These are phyloP conservation scores for Hylaea fasciaria DNA, from an alignment of 2,888 invertebrate genomes.

Conservation along the genomic window DNA sequence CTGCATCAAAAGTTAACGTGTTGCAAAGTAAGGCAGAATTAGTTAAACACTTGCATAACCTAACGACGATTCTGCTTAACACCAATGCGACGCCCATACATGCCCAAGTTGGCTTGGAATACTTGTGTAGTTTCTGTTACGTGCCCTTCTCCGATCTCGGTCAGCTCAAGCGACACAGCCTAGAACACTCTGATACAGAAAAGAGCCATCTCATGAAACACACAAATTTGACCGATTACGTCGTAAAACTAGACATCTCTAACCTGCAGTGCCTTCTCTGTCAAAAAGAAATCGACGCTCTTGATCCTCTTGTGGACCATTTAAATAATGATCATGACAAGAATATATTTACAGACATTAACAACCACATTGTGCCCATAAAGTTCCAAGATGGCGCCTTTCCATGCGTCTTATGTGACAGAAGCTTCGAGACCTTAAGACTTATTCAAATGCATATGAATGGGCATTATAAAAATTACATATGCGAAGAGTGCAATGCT, in stretches of 20 bases:
- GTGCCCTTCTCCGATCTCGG: slow-evolving; percentile 68
- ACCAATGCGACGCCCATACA: slow-evolving; percentile 76
- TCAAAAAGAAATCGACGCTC: not conserved
- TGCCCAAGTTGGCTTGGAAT: slow-evolving; percentile 73
- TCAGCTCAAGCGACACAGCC: slow-evolving; percentile 9
- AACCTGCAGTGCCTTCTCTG: slow-evolving; percentile 3
- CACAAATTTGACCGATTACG: not conserved
- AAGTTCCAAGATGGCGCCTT: slow-evolving; percentile 1
- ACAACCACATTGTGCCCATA: slow-evolving; percentile 1
- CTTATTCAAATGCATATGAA: slow-evolving; percentile 78
- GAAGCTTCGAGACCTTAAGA: slow-evolving; percentile 65
- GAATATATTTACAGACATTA: not conserved
- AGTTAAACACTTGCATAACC: slow-evolving; percentile 66
- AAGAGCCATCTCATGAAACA: slow-evolving; percentile 20
- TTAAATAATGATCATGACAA: not conserved
- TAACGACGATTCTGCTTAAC: slow-evolving; percentile 68
- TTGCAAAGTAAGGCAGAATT: not conserved
- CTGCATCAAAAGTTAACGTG: too few species aligned
- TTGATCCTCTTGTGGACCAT: not conserved
- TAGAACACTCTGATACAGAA: not conserved
- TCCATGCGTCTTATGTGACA: not conserved
- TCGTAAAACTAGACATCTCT: slow-evolving; percentile 1
- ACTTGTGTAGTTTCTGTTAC: slow-evolving; percentile 69
- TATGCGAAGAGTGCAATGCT: slow-evolving; percentile 74
- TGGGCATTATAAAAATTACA: slow-evolving; percentile 73